phyloP scores from a whole-genome alignment of 1,140 invertebrate species.

The Pseudachorutes palmiensis region DNA sequence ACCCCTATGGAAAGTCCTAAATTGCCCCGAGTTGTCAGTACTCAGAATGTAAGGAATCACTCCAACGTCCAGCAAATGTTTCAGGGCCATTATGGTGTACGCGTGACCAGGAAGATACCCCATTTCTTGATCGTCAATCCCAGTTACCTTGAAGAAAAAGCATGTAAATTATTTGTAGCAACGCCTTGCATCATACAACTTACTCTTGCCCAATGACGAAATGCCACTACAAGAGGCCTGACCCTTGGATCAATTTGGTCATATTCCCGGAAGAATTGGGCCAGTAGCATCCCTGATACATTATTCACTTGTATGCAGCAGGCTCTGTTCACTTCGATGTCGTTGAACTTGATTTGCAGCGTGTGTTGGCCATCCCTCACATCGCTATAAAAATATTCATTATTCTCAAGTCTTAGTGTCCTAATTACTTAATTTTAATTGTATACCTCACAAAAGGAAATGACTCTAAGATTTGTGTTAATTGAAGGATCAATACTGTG shows the following conservation, averaged over 20 bases:
- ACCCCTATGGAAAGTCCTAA: not conserved
- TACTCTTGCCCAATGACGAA: slow-evolving; percentile 31
- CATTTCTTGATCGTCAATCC: not conserved
- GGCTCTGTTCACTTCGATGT: not conserved
- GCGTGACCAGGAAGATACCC: not conserved
- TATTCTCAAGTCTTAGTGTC: not conserved
- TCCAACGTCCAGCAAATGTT: slow-evolving; percentile 21
- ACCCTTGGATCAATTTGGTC: slow-evolving; percentile 26
- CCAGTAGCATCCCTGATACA: slow-evolving; percentile 19
- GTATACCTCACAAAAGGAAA: slow-evolving; percentile 11
- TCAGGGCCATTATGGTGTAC: not conserved
- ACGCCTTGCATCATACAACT: too few species aligned
- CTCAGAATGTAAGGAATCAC: not conserved
- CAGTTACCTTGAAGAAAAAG: not conserved
- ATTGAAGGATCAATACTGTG: not conserved
- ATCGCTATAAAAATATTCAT: slow-evolving; percentile 17
- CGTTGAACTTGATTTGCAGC: slow-evolving; percentile 21
- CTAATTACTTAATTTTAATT: too few species aligned
- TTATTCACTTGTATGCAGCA: slow-evolving; percentile 29
- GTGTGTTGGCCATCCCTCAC: slow-evolving; percentile 23
- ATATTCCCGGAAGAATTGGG: slow-evolving; percentile 31
- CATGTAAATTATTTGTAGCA: slow-evolving; percentile 14
- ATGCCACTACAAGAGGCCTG: slow-evolving; percentile 18
- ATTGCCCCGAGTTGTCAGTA: not conserved
- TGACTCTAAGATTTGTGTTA: slow-evolving; percentile 18